phyloP scores from a whole-genome alignment of 1,140 invertebrate genomes.

The Tetramorium simillimum region DNA sequence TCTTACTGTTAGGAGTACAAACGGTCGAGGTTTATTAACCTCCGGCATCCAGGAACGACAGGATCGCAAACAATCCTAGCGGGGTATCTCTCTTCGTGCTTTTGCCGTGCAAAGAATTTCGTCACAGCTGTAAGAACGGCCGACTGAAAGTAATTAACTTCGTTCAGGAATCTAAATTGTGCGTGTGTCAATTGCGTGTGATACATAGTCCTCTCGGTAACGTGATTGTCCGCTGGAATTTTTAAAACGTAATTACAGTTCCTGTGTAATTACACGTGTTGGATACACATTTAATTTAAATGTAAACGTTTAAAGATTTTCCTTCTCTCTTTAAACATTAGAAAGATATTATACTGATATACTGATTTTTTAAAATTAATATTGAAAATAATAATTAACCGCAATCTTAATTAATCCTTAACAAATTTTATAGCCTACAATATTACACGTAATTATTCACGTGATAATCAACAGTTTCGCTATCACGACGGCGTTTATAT shows the following conservation, averaged over 20 bases:
- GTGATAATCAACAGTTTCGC: background rate
- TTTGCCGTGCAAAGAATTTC: constrained; percentile 35
- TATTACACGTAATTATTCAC: background rate
- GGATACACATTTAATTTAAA: background rate
- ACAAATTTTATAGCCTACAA: background rate
- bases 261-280: background rate
- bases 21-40: constrained; percentile 53
- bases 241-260: background rate
- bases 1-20: constrained; percentile 20
- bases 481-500: background rate
- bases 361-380: background rate
- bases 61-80: constrained; percentile 44
- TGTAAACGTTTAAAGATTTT: background rate
- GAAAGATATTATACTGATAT: background rate
- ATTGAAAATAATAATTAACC: background rate
- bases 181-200: background rate
- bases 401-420: background rate
- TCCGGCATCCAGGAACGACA: constrained; percentile 38
- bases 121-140: constrained; percentile 9
- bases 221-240: background rate
- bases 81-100: constrained; percentile 8
- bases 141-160: constrained; percentile 23
- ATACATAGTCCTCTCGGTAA: background rate
- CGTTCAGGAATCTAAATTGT: constrained; percentile 1
- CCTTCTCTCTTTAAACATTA: background rate